These are phyloP conservation scores for Blastomussa wellsi DNA, from an alignment of 92 coral and sea anemone species.

Conservation along the genomic window DNA sequence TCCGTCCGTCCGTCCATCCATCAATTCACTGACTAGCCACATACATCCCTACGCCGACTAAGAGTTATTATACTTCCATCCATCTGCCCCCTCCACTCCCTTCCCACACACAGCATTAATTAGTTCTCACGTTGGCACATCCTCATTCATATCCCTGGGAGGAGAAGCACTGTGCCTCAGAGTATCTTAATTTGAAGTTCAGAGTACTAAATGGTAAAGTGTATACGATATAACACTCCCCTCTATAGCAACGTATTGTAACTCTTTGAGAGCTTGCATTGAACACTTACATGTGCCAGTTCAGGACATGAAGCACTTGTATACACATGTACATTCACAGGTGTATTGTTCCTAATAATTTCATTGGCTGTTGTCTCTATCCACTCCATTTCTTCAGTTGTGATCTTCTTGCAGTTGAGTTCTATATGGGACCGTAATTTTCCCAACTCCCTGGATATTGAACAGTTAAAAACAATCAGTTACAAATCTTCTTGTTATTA, in stretches of 20 bases:
- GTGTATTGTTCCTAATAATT: conserved; percentile 78
- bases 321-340: conserved; percentile 91
- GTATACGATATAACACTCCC: too few relatives aligned
- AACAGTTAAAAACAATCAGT: not conserved
- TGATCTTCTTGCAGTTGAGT: conserved; percentile 72
- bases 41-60: too few relatives aligned
- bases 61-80: too few relatives aligned
- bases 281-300: conserved; percentile 61
- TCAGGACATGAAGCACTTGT: conserved; percentile 75
- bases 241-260: too few relatives aligned
- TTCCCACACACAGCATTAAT: not conserved
- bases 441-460: conserved; percentile 83
- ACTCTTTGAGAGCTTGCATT: too few relatives aligned
- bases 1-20: too few relatives aligned
- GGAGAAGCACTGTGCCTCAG: not conserved
- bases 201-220: not conserved
- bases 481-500: too few relatives aligned
- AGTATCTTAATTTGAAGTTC: not conserved
- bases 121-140: not conserved
- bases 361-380: conserved; percentile 85
- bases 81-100: too few relatives aligned
- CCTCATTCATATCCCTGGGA: not conserved
- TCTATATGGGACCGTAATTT: conserved; percentile 79
- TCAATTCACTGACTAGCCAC: too few relatives aligned
- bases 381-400: conserved; percentile 79